Conservation (phyloP, 1,140 invertebrate species). For the Propsilocerus akamusi region DNA sequence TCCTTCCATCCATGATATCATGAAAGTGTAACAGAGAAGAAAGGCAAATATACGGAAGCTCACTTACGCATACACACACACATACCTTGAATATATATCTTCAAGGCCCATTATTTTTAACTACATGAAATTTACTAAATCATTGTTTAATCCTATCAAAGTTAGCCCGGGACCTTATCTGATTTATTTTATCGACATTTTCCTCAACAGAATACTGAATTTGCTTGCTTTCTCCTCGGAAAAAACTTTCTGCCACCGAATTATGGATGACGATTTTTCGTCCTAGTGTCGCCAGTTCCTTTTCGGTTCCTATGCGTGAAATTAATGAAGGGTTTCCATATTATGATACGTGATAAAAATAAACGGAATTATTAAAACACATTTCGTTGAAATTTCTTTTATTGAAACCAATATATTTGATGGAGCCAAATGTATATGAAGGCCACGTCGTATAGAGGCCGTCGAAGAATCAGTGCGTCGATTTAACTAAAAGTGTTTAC, state of each 20-base stretch:
- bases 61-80: not conserved
- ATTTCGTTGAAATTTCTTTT: no score
- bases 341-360: not conserved
- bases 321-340: not conserved
- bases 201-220: no score
- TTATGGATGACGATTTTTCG: no score
- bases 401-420: no score
- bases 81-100: not conserved
- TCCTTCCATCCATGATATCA: no score
- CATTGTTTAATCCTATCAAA: conserved; percentile 1
- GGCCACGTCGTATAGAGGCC: no score
- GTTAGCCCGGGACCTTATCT: not conserved
- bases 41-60: not conserved
- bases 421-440: no score
- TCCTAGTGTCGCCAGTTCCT: not conserved
- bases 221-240: no score
- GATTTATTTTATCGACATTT: not conserved
- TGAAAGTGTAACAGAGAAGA: no score
- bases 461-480: no score
- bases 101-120: not conserved
- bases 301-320: not conserved
- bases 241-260: no score
- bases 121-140: conserved; percentile 1
- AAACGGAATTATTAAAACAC: not conserved
- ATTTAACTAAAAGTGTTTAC: no score